A percentile compares a stretch with the other conserved stretches of the same genome.
Conservation (phyloP, 2,113 vertebrate species). For the Sorex fumeus region DNA sequence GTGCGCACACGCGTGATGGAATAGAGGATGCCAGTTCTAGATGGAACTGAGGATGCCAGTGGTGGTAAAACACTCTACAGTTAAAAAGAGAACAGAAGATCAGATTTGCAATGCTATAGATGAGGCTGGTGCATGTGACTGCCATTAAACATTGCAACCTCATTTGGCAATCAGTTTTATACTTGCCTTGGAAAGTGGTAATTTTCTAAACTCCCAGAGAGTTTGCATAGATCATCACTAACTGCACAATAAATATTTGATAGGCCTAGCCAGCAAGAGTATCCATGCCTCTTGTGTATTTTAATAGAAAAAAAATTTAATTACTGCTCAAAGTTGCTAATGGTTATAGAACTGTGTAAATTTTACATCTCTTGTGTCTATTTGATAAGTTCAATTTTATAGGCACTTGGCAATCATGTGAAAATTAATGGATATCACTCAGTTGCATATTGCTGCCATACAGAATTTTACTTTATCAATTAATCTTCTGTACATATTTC, state of each 20-base stretch:
- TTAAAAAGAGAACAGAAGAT: not conserved
- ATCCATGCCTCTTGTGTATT: not conserved
- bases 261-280: not conserved
- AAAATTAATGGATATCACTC: not conserved
- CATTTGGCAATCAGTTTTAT: not conserved
- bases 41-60: too few relatives aligned
- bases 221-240: not conserved
- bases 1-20: too few relatives aligned
- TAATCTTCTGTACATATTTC: not conserved
- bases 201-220: not conserved
- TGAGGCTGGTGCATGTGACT: not conserved
- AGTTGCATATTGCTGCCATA: not conserved
- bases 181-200: not conserved
- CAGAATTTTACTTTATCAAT: not conserved
- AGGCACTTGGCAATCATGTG: not conserved
- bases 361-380: not conserved
- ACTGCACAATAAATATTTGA: not conserved
- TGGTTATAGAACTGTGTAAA: not conserved
- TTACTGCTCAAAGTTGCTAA: not conserved
- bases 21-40: too few relatives aligned
- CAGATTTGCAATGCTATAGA: not conserved
- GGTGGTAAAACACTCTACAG: not conserved
- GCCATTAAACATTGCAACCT: not conserved
- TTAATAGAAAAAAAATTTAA: not conserved
- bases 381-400: not conserved